A percentile compares a stretch with the other conserved stretches of the same genome.
These are phyloP conservation scores for Ardeotis arabs DNA, from an alignment of 2,113 vertebrate species.

Conservation along the genomic window DNA sequence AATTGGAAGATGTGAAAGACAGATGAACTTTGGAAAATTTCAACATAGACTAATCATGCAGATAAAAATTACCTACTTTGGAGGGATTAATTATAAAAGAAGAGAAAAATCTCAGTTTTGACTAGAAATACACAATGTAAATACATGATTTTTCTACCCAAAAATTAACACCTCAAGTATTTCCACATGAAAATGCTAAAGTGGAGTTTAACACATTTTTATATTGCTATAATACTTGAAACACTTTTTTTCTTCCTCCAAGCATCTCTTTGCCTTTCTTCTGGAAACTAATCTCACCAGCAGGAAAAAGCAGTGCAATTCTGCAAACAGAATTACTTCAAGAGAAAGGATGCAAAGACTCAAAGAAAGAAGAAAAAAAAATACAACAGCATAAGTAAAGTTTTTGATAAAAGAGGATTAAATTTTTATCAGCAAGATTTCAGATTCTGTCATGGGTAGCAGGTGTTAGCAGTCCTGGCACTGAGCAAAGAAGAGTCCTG, in stretches of 20 bases:
- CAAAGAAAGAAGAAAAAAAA: neutral
- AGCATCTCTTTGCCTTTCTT: neutral
- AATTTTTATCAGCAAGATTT: neutral
- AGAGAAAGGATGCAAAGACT: neutral
- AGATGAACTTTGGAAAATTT: neutral
- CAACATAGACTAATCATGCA: neutral
- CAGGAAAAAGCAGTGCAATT: neutral
- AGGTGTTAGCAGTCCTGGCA: neutral
- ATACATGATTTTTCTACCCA: neutral
- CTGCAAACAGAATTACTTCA: neutral
- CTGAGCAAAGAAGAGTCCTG: neutral
- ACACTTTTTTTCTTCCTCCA: neutral
- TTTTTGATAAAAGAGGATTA: neutral
- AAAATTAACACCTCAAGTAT: neutral
- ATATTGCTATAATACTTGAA: neutral
- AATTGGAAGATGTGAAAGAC: neutral
- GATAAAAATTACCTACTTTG: neutral
- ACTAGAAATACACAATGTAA: neutral
- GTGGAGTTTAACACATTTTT: neutral
- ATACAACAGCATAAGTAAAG: accelerated
- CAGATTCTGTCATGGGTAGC: accelerated
- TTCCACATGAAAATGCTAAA: neutral
- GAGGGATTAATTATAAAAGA: neutral
- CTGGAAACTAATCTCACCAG: neutral
- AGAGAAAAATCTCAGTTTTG: neutral